A percentile compares a stretch with the other conserved stretches of the same genome.
Evolutionary conservation across 2,797 vertebrate species (phyloP).

Genomic region (Lagothrix lagotricha): DNA sequence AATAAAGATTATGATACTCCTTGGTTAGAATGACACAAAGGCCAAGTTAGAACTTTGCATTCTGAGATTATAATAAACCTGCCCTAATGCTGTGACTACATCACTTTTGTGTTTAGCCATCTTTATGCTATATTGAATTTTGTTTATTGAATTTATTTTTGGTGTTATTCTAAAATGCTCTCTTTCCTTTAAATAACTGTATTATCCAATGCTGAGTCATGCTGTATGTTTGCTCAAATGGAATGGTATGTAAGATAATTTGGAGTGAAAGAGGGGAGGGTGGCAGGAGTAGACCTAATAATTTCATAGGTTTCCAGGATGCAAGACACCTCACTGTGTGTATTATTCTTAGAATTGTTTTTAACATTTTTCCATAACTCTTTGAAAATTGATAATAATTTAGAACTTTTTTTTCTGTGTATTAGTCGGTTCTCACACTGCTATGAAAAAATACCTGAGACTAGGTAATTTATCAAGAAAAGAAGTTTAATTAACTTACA

Average conservation of each 20-base stretch:
- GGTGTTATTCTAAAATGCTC: neutral
- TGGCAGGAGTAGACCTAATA: neutral
- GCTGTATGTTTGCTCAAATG: neutral
- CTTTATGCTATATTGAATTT: neutral
- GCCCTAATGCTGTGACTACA: neutral
- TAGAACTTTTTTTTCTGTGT: neutral
- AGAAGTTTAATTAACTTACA: neutral
- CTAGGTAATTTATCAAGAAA: neutral
- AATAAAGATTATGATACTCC: neutral
- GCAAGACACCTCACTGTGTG: neutral
- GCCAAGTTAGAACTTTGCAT: neutral
- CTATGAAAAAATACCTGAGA: neutral
- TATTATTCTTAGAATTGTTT: neutral
- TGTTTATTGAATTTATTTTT: constrained; percentile 27
- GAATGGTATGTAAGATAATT: neutral
- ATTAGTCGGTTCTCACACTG: neutral
- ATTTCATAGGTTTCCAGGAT: neutral
- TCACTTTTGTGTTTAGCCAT: neutral
- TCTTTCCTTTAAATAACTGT: constrained; percentile 13
- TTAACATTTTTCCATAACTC: too few species aligned
- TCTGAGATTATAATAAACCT: neutral
- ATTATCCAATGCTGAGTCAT: neutral
- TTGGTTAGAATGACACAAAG: constrained; percentile 1
- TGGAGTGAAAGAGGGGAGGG: neutral
- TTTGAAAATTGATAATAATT: too few species aligned